phyloP scores from a whole-genome alignment of 2,113 vertebrate species.

The Eolophus roseicapilla region DNA sequence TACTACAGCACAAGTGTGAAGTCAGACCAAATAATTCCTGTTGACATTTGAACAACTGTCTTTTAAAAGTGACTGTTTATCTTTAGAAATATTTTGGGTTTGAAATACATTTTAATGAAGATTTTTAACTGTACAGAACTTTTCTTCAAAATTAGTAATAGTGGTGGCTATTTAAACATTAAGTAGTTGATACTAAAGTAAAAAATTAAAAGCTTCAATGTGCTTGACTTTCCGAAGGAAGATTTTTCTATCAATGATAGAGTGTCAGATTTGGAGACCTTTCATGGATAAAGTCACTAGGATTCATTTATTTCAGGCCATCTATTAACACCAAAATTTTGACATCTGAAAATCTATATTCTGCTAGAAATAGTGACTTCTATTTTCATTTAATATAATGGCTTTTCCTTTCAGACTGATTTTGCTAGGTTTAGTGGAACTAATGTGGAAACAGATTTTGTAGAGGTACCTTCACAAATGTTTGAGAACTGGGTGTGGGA shows the following conservation, averaged over 20 bases:
- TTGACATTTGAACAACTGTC: background rate
- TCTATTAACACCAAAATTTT: background rate
- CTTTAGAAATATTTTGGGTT: conserved; percentile 9
- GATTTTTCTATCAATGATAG: background rate
- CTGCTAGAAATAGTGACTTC: background rate
- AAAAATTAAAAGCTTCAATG: background rate
- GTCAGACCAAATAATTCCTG: background rate
- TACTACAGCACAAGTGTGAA: background rate
- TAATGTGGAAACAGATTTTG: conserved; percentile 93
- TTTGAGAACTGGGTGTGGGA: conserved; percentile 99
- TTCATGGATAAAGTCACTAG: background rate
- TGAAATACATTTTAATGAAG: background rate
- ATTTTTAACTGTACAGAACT: background rate
- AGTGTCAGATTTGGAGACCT: background rate
- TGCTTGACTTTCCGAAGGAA: background rate
- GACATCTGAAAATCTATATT: background rate
- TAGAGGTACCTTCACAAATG: conserved; percentile 96
- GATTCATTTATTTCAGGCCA: background rate
- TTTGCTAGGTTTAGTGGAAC: conserved; percentile 95
- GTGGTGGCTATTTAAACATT: background rate
- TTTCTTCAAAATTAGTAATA: background rate
- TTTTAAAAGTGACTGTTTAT: background rate
- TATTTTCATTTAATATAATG: background rate
- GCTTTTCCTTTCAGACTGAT: conserved; percentile 73
- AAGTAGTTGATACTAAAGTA: background rate